These are phyloP conservation scores for Apteryx owenii DNA, from an alignment of 2,113 vertebrate genomes.

Conservation along the genomic window DNA sequence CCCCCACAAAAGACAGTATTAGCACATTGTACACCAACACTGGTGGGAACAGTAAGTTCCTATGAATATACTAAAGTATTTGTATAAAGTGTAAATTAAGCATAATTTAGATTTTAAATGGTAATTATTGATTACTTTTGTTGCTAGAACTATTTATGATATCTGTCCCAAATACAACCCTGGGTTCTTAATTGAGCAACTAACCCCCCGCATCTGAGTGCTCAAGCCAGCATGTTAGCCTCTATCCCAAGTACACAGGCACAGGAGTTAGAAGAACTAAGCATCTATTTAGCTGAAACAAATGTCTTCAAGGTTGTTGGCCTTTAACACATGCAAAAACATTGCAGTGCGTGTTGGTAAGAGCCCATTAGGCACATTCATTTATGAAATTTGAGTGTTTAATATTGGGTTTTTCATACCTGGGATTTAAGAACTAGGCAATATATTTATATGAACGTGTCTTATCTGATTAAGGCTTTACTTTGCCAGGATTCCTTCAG, in stretches of 20 bases:
- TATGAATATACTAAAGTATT: background rate
- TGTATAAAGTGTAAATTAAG: background rate
- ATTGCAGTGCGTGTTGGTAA: background rate
- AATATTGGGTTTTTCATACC: background rate
- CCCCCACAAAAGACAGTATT: background rate
- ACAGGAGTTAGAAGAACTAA: background rate
- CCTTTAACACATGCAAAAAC: background rate
- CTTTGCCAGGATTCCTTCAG: slow-evolving; percentile 1
- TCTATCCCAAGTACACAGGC: background rate
- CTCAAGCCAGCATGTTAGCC: background rate
- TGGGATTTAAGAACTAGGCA: background rate
- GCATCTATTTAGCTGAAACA: background rate
- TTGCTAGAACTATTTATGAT: background rate
- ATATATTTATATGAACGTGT: background rate
- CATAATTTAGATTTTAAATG: background rate
- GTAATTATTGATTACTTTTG: background rate
- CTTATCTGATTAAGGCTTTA: background rate
- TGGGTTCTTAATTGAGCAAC: background rate
- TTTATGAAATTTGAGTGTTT: background rate
- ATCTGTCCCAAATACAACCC: background rate
- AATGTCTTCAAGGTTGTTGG: background rate
- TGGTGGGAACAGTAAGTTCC: background rate
- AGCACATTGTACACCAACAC: background rate
- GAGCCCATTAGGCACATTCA: background rate
- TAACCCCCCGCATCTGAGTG: accelerated